Evolutionary conservation across 2,888 invertebrate genomes (phyloP), one percentile per base, ranked within the genome.

Genomic region (Caenorhabditis imperialis): DNA sequence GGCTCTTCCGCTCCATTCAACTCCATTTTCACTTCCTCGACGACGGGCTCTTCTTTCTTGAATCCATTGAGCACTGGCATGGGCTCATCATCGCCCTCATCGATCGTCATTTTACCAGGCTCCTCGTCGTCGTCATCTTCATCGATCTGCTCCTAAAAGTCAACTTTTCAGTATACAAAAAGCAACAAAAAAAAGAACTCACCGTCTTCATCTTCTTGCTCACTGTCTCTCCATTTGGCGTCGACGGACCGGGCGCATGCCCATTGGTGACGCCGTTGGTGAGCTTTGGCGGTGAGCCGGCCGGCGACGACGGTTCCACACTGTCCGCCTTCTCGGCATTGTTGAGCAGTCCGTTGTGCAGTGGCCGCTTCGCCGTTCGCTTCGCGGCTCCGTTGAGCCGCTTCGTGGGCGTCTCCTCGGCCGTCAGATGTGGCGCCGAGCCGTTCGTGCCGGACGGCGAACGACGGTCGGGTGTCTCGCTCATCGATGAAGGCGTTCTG

Each of bases 401-500:
- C 27, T 63, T 63, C 20, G 62, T 62, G 18, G 62, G 62, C 10
- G 62, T 57, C 5, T 54, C 54, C 10, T 70, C 70, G 2, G 53
- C 47, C 6, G 53, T 47, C 4, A 57, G 44, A 25, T 48, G n/a
- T 3, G 65, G 48, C 23, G 50, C 42, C 35, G 55, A 42, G 10
- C 42, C 50, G 30, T 30, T 30, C 20, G 22, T 44, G 35, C 20
- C 40, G 0, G 69, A 57, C 3, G 74, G 69, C 16, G 69, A 69
- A 37, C 74, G 22, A 16, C 69, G 62, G 33, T 69, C 74, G 8
- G 67, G 69, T 35, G 74, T 74, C 53, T 74, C 74, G 53, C 74
- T 74, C 74, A 74, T 74, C 20, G 74, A 69, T 42, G 74, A 74
- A 5, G 74, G 74, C 6, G 74, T 74, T 58, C 74, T 74, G 69